These are phyloP conservation scores for Spodoptera frugiperda DNA, from an alignment of 1,140 invertebrate genomes.

Conservation along the genomic window DNA sequence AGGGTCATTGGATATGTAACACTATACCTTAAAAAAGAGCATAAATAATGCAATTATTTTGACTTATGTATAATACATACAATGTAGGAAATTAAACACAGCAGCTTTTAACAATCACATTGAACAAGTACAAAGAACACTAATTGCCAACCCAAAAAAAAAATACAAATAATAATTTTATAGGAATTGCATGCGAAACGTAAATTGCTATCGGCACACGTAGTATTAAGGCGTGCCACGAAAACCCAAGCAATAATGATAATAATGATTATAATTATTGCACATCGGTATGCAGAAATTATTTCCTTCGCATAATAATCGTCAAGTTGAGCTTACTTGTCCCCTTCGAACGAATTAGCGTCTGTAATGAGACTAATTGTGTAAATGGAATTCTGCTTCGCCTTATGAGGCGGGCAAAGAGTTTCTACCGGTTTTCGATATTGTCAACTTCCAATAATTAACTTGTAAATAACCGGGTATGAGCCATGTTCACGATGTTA, in stretches of 20 bases:
- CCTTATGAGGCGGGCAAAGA: constrained; percentile 46
- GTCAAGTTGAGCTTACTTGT: constrained; percentile 62
- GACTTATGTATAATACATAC: too few species aligned
- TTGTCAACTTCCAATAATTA: constrained; percentile 42
- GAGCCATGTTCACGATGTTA: constrained; percentile 32
- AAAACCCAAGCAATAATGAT: constrained; percentile 52
- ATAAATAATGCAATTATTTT: too few species aligned
- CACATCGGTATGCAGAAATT: constrained; percentile 59
- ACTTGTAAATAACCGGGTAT: constrained; percentile 46
- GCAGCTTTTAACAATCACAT: not conserved
- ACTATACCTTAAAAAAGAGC: too few species aligned
- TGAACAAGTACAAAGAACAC: constrained; percentile 16
- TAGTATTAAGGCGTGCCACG: constrained; percentile 46
- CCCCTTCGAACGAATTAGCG: constrained; percentile 57
- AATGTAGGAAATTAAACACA: not conserved
- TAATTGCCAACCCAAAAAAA: constrained; percentile 23
- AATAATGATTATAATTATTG: constrained; percentile 60
- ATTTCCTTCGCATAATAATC: constrained; percentile 52
- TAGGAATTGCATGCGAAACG: constrained; percentile 50
- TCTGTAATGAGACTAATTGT: constrained; percentile 63
- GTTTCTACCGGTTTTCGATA: constrained; percentile 42
- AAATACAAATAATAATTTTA: constrained; percentile 44
- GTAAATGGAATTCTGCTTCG: constrained; percentile 54
- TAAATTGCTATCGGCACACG: constrained; percentile 53
- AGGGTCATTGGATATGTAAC: too few species aligned